Evolutionary conservation across 2,797 vertebrate species (phyloP).

Genomic region (Sylvia borin): DNA sequence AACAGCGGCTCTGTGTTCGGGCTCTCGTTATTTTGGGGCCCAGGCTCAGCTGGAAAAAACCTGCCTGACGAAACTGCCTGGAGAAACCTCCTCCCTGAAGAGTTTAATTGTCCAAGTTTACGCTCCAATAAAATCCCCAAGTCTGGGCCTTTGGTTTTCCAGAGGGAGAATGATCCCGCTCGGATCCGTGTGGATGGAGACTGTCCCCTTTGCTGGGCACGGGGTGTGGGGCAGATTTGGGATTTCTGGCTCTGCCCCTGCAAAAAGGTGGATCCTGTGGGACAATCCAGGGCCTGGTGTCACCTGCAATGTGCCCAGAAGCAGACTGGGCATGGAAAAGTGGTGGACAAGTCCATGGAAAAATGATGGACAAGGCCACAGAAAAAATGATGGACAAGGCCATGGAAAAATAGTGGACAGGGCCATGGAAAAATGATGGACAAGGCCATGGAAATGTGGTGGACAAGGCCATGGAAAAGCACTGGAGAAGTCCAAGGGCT

Average conservation of each 20-base stretch:
- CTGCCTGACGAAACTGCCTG: background rate
- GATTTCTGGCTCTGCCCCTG: background rate
- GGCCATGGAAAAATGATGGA: too few relatives aligned
- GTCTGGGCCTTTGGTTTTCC: background rate
- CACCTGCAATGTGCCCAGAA: background rate
- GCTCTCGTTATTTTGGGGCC: background rate
- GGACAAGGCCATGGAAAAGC: background rate
- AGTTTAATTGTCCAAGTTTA: background rate
- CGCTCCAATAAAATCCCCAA: background rate
- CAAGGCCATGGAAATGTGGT: background rate
- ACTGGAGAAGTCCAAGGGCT: background rate
- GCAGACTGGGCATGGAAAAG: background rate
- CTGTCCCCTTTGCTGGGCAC: rapidly evolving
- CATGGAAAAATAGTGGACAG: background rate
- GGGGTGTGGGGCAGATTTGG: background rate
- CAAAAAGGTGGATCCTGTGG: background rate
- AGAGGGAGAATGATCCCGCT: background rate
- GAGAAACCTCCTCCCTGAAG: slow-evolving; percentile 35
- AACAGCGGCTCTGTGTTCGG: slow-evolving; percentile 18
- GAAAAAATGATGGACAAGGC: rapidly evolving
- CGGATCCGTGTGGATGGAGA: rapidly evolving
- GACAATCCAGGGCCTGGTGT: background rate
- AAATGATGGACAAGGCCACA: rapidly evolving
- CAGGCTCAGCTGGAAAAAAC: slow-evolving; percentile 43
- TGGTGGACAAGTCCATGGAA: background rate